Percentiles rank a stretch among this genome's conserved stretches.
Conservation (phyloP, 2,113 vertebrate species). For the Theristicus caerulescens region DNA sequence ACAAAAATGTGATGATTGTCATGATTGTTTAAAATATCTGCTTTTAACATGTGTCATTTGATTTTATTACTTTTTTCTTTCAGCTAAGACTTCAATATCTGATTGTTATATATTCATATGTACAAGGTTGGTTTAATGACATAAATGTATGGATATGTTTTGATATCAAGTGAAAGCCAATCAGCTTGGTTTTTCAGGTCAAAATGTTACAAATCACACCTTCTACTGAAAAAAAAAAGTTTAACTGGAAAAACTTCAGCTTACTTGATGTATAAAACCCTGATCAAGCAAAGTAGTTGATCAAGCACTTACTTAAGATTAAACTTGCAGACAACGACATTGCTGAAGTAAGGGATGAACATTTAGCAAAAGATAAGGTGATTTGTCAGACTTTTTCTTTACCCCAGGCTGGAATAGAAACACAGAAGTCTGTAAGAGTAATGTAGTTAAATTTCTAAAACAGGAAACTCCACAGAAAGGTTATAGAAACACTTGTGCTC, state of each 20-base stretch:
- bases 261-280: background rate
- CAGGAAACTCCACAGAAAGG: background rate
- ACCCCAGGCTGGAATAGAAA: background rate
- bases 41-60: background rate
- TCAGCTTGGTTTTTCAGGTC: background rate
- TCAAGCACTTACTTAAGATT: background rate
- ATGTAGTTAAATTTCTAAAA: background rate
- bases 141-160: background rate
- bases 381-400: background rate
- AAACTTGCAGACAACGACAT: background rate
- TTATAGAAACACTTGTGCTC: background rate
- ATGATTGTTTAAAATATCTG: background rate
- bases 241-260: background rate
- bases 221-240: background rate
- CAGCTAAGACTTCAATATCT: background rate
- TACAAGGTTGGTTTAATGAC: background rate
- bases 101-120: background rate
- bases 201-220: background rate
- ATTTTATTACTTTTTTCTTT: background rate
- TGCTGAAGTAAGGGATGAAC: background rate
- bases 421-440: background rate
- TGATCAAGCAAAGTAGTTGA: background rate
- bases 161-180: background rate
- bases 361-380: background rate
- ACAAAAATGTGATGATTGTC: background rate